phyloP scores from a whole-genome alignment of 92 coral and sea anemone genomes.

The Pocillopora meandrina region DNA sequence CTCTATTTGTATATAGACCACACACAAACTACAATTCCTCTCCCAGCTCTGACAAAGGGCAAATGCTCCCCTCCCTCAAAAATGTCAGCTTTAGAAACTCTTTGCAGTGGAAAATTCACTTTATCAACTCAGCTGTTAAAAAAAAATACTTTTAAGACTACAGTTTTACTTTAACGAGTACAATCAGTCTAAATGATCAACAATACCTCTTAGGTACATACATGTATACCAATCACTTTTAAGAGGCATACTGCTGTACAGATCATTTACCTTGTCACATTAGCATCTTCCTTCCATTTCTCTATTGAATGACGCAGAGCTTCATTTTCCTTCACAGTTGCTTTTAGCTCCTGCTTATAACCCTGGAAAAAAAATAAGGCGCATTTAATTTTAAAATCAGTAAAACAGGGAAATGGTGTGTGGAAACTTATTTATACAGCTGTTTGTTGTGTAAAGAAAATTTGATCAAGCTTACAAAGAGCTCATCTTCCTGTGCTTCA shows the following conservation, averaged over 20 bases:
- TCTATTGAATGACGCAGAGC: conserved; percentile 86
- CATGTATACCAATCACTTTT: not conserved
- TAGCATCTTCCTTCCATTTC: conserved; percentile 79
- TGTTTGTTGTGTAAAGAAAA: not conserved
- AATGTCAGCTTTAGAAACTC: no score
- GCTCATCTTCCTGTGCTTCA: conserved; percentile 89
- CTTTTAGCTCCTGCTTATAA: conserved; percentile 79
- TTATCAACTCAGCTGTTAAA: no score
- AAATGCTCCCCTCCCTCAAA: no score
- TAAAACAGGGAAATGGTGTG: not conserved
- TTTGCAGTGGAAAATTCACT: no score
- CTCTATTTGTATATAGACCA: not conserved
- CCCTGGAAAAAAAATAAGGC: conserved; percentile 59
- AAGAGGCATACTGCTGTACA: no score
- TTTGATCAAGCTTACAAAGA: conserved; percentile 49
- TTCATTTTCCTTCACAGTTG: conserved; percentile 86
- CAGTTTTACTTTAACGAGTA: no score
- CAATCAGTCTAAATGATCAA: no score
- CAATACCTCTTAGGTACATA: no score
- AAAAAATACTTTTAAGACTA: no score
- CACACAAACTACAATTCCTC: not conserved
- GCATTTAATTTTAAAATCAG: not conserved
- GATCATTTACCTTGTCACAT: conserved; percentile 68
- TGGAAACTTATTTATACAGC: not conserved
- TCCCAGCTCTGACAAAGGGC: not conserved